Percentiles rank a stretch among this genome's conserved stretches.
Conservation (phyloP, 2,888 invertebrate species). For the Antheraea yamamai region DNA sequence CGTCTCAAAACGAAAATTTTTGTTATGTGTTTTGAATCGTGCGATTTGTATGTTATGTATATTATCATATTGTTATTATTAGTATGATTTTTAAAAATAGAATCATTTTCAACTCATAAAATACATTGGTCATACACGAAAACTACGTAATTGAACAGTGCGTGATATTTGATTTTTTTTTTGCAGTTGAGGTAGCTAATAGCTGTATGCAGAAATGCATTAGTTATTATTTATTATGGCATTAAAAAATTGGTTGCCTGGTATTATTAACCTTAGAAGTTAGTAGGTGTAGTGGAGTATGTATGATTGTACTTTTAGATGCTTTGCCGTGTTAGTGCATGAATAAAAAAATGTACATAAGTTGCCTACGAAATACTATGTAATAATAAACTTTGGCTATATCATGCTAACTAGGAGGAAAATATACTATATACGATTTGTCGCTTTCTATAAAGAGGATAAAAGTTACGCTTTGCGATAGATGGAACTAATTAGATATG, state of each 20-base stretch:
- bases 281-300: conserved; percentile 62
- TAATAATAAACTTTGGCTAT: conserved; percentile 22
- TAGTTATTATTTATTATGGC: conserved; percentile 76
- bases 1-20: conserved; percentile 60
- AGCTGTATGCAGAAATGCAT: conserved; percentile 66
- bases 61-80: conserved; percentile 15
- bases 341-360: conserved; percentile 45
- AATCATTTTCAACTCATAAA: conserved; percentile 29
- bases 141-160: conserved; percentile 71
- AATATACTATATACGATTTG: conserved; percentile 24
- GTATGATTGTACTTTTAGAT: conserved; percentile 65
- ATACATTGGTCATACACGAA: conserved; percentile 45
- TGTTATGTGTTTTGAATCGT: conserved; percentile 22
- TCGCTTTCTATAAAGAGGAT: conserved; percentile 34
- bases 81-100: conserved; percentile 26
- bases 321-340: conserved; percentile 68
- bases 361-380: conserved; percentile 27
- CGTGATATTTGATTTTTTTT: conserved; percentile 68
- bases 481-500: conserved; percentile 20
- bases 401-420: conserved; percentile 28
- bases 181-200: conserved; percentile 69
- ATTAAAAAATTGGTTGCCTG: conserved; percentile 67
- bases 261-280: conserved; percentile 59
- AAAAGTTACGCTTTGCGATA: conserved; percentile 21
- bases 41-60: conserved; percentile 7